These are phyloP conservation scores for Plecturocebus donacophilus DNA, from an alignment of 2,113 vertebrate genomes.

Conservation along the genomic window DNA sequence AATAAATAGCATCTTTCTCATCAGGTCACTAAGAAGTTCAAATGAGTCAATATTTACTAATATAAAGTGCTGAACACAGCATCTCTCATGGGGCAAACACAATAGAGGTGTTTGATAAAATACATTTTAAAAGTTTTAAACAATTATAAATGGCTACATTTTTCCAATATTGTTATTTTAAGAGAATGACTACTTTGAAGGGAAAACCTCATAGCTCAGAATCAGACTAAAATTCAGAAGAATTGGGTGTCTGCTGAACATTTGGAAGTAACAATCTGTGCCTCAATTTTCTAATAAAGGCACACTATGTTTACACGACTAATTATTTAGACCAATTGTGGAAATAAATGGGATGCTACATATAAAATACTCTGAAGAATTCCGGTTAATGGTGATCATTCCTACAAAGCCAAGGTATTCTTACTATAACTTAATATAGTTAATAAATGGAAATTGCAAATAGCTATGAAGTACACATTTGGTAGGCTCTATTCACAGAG, in stretches of 20 bases:
- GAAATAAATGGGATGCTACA: background rate
- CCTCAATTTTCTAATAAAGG: background rate
- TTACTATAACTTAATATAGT: background rate
- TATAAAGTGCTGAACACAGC: background rate
- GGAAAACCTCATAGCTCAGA: background rate
- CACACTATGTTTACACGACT: background rate
- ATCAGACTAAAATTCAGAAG: constrained; percentile 44
- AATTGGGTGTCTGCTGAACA: background rate
- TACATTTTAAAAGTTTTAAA: background rate
- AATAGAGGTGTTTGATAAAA: background rate
- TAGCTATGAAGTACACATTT: background rate
- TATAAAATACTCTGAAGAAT: background rate
- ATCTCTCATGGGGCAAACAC: background rate
- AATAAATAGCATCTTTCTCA: background rate
- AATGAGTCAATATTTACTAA: background rate
- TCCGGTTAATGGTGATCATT: background rate
- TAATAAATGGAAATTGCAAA: background rate
- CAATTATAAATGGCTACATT: background rate
- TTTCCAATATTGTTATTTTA: background rate
- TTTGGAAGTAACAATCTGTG: background rate
- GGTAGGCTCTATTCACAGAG: background rate
- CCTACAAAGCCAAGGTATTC: background rate
- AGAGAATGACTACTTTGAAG: background rate
- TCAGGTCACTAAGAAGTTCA: background rate
- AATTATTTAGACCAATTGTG: background rate